phyloP scores from a whole-genome alignment of 2,797 vertebrate species.

The Fringilla coelebs region DNA sequence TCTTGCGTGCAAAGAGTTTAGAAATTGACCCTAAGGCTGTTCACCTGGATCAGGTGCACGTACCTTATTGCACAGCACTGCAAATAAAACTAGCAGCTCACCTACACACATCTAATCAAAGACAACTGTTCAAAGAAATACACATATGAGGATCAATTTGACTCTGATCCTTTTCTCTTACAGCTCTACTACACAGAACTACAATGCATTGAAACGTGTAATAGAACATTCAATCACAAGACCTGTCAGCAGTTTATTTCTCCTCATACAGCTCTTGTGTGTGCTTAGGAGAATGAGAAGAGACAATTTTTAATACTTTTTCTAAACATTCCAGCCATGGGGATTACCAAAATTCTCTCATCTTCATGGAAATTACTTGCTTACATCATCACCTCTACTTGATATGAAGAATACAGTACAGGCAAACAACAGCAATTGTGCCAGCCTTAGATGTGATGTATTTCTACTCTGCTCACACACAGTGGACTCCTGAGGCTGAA shows the following conservation, averaged over 20 bases:
- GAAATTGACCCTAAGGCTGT: neutral
- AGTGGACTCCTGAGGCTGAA: neutral
- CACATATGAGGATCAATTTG: rapidly evolving
- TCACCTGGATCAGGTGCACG: neutral
- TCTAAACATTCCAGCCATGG: neutral
- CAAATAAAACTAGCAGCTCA: neutral
- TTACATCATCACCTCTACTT: neutral
- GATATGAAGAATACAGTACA: neutral
- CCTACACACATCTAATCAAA: neutral
- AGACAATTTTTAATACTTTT: neutral
- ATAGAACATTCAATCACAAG: neutral
- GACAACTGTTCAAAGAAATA: neutral
- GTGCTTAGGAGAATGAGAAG: neutral
- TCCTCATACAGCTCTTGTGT: neutral
- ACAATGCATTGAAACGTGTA: neutral
- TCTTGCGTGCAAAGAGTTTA: neutral
- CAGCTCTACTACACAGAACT: neutral
- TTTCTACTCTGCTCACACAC: neutral
- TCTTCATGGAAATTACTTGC: neutral
- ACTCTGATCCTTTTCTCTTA: neutral
- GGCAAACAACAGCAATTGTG: neutral
- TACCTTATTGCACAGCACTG: neutral
- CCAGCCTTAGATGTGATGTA: neutral
- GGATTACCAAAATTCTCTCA: neutral
- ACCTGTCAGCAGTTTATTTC: neutral